phyloP scores from a whole-genome alignment of 2,113 vertebrate genomes.

The Drymodes brunneopygia region DNA sequence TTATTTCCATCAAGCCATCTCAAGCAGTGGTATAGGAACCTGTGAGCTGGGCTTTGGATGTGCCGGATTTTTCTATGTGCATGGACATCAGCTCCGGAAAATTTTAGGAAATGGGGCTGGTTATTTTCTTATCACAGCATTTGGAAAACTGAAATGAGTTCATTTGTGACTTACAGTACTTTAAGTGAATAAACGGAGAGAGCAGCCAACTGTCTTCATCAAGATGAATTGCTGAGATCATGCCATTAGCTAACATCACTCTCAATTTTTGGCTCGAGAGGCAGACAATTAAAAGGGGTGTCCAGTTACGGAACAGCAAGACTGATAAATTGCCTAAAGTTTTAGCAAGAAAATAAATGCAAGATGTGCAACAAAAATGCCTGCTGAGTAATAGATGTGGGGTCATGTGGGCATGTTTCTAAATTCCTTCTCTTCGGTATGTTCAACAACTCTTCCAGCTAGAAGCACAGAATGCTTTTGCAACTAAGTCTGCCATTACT shows the following conservation, averaged over 20 bases:
- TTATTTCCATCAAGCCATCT: not conserved
- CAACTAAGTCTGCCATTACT: not conserved
- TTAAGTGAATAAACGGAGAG: not conserved
- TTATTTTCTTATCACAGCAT: not conserved
- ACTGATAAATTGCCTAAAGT: not conserved
- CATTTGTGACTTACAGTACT: not conserved
- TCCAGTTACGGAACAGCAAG: not conserved
- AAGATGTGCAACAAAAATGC: not conserved
- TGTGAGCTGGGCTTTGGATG: not conserved
- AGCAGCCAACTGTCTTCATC: not conserved
- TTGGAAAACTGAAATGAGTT: not conserved
- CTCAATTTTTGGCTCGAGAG: not conserved
- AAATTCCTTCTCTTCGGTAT: not conserved
- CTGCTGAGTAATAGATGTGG: not conserved
- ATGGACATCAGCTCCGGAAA: not conserved
- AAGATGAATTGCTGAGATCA: not conserved
- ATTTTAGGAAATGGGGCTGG: not conserved
- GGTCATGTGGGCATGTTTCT: not conserved
- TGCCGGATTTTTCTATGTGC: not conserved
- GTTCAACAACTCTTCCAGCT: not conserved
- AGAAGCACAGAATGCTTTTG: not conserved
- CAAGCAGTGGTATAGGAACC: not conserved
- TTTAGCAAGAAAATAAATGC: slow-evolving; percentile 1
- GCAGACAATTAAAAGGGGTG: not conserved
- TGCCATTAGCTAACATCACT: not conserved